Conservation (phyloP, 2,888 invertebrate genomes). For the Drosophila yooni region DNA sequence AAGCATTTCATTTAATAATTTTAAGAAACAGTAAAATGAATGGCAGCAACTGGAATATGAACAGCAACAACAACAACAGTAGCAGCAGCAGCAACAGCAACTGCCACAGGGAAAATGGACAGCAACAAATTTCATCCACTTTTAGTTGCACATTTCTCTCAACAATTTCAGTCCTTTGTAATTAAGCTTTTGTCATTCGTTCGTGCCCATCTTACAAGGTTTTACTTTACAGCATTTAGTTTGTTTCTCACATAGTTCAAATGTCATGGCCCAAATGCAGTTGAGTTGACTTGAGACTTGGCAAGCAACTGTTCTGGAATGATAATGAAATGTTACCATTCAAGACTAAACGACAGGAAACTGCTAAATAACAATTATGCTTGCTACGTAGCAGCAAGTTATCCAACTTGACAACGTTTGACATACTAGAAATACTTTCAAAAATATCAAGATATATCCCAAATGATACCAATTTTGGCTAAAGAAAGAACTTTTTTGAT, state of each 20-base stretch:
- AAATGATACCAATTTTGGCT: neutral
- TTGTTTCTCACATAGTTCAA: conserved; percentile 11
- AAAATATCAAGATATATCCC: neutral
- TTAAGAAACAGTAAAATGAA: conserved; percentile 41
- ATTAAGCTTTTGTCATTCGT: conserved; percentile 12
- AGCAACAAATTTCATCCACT: conserved; percentile 8
- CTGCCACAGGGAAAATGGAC: conserved; percentile 19
- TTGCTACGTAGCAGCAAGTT: neutral
- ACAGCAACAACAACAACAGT: neutral
- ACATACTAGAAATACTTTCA: neutral
- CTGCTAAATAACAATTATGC: neutral
- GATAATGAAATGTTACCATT: conserved; percentile 5
- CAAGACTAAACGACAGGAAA: neutral
- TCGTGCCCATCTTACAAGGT: neutral
- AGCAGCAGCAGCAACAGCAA: neutral
- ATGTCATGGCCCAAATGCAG: neutral
- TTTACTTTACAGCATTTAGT: conserved; percentile 5
- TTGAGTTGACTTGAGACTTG: neutral
- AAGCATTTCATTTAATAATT: conserved; percentile 51
- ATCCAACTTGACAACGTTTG: neutral
- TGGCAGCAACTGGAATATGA: conserved; percentile 15
- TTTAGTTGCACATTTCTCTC: conserved; percentile 3
- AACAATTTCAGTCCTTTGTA: conserved; percentile 12
- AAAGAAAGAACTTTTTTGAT: neutral
- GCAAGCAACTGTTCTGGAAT: neutral